A percentile compares a stretch with the other conserved stretches of the same genome.
phyloP scores from a whole-genome alignment of 2,888 invertebrate genomes.

The Lacanobia wlatinum region DNA sequence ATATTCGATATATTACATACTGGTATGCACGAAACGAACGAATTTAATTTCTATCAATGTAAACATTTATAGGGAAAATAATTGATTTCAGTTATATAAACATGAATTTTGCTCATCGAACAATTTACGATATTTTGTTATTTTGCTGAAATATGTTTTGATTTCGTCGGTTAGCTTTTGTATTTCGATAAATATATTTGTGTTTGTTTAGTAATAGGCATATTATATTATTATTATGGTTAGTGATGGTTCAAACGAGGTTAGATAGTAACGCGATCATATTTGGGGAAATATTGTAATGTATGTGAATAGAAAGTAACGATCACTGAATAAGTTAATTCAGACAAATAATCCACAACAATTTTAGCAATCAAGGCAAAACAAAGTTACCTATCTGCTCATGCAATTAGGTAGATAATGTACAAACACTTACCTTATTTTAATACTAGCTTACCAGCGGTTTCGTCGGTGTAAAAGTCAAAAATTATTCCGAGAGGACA shows the following conservation, averaged over 20 bases:
- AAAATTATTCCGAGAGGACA: too few species aligned
- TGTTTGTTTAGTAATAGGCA: constrained; percentile 2
- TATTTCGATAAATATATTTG: background rate
- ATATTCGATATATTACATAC: constrained; percentile 66
- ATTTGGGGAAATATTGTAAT: background rate
- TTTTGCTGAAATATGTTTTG: constrained; percentile 15
- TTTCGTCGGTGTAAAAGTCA: too few species aligned
- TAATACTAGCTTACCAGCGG: background rate
- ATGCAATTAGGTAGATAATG: too few species aligned
- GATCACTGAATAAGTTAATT: background rate
- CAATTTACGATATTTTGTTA: constrained; percentile 10
- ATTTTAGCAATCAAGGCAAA: too few species aligned
- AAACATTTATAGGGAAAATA: constrained; percentile 45
- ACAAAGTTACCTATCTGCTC: too few species aligned
- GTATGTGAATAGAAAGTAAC: background rate
- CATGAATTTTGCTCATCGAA: constrained; percentile 19
- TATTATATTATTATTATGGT: background rate
- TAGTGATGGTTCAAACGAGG: background rate
- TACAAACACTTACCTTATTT: too few species aligned
- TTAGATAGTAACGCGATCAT: background rate
- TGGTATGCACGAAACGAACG: background rate
- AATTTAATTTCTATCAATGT: constrained; percentile 26
- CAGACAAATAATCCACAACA: background rate
- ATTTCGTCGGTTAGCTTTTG: background rate
- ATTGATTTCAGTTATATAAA: constrained; percentile 41